These are phyloP conservation scores for Nyctibius bracteatus DNA, from an alignment of 2,113 vertebrate species.

Conservation along the genomic window DNA sequence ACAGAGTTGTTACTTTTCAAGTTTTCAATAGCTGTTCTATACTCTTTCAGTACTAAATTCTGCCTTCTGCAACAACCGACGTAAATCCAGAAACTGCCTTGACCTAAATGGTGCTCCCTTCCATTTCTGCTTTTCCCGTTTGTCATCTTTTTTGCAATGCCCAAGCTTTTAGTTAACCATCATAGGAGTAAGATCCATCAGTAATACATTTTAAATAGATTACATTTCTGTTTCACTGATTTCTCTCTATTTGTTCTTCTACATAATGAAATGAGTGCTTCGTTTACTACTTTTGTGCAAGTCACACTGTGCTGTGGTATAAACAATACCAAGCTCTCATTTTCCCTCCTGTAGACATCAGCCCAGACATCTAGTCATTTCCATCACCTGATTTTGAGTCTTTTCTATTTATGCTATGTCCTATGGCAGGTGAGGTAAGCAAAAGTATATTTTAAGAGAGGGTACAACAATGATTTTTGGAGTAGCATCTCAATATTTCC, in stretches of 20 bases:
- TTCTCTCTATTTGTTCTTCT: too few species aligned
- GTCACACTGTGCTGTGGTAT: neutral
- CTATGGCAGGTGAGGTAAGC: neutral
- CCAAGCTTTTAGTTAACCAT: neutral
- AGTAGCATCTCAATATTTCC: neutral
- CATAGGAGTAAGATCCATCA: neutral
- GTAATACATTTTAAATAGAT: neutral
- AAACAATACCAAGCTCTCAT: neutral
- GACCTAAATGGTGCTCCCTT: neutral
- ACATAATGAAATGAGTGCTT: too few species aligned
- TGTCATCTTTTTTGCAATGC: neutral
- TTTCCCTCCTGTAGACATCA: neutral
- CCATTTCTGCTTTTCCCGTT: neutral
- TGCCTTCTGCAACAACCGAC: neutral
- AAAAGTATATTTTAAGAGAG: neutral
- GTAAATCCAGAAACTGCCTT: neutral
- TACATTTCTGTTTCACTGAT: neutral
- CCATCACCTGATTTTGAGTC: neutral
- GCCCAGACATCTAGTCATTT: neutral
- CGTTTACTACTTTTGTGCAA: neutral
- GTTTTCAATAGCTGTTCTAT: constrained; percentile 9
- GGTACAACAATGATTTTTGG: neutral
- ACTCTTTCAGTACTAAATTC: neutral
- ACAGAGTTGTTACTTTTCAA: neutral
- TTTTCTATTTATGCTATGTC: neutral